Percentiles rank a stretch among this genome's conserved stretches.
These are phyloP conservation scores for Tachuris rubrigastra DNA, from an alignment of 2,113 vertebrate genomes.

Conservation along the genomic window DNA sequence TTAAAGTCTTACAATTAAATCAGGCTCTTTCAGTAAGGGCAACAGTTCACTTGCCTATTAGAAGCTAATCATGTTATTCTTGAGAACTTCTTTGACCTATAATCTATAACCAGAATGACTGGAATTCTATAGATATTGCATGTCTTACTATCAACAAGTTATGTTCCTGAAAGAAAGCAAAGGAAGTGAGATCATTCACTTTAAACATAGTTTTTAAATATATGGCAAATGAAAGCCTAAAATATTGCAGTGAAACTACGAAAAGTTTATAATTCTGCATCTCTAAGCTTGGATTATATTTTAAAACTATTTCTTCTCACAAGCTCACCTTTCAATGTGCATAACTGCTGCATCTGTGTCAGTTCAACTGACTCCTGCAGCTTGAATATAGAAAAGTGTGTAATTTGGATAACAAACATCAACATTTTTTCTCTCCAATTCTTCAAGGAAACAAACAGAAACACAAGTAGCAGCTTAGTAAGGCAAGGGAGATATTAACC, in stretches of 20 bases:
- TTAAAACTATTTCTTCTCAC: neutral
- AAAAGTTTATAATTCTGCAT: neutral
- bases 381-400: neutral
- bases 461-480: neutral
- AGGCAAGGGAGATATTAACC: neutral
- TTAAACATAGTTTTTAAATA: neutral
- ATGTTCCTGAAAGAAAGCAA: neutral
- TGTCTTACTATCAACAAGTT: neutral
- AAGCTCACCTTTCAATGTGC: neutral
- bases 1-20: neutral
- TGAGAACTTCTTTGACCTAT: neutral
- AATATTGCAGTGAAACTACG: neutral
- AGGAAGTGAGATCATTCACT: neutral
- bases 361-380: neutral
- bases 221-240: neutral
- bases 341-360: neutral
- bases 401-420: neutral
- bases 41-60: neutral
- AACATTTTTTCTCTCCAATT: neutral
- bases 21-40: neutral
- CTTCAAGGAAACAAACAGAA: neutral
- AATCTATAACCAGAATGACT: neutral
- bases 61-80: neutral
- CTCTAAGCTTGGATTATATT: neutral
- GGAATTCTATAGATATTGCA: neutral